Evolutionary conservation across 2,797 vertebrate species (phyloP).

Genomic region (Adrianichthys oophorus): DNA sequence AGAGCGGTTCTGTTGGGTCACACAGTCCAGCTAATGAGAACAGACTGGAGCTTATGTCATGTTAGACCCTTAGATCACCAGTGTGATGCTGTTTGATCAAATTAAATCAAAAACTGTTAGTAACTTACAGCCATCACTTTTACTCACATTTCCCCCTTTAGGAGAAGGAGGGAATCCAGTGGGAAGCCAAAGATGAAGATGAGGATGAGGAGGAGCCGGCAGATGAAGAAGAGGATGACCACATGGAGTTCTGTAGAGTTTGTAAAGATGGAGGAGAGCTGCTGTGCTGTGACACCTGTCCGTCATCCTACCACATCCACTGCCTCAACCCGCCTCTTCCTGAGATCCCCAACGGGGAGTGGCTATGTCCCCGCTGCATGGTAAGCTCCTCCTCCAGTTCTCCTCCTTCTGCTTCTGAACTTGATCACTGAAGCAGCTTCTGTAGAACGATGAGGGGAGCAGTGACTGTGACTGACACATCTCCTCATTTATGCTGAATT

Average conservation of each 20-base stretch:
- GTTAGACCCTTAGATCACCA: too few relatives aligned
- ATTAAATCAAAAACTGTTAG: background rate
- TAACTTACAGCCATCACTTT: background rate
- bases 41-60: too few relatives aligned
- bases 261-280: slow-evolving; percentile 98
- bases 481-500: too few relatives aligned
- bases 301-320: slow-evolving; percentile 98
- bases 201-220: slow-evolving; percentile 92
- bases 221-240: slow-evolving; percentile 95
- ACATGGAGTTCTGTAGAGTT: slow-evolving; percentile 98
- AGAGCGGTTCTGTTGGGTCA: too few relatives aligned
- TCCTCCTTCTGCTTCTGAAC: background rate
- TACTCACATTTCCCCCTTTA: slow-evolving; percentile 43
- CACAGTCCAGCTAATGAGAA: too few relatives aligned
- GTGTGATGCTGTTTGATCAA: background rate
- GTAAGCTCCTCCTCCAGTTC: slow-evolving; percentile 59
- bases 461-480: background rate
- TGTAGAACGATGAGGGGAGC: too few relatives aligned
- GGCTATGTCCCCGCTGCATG: slow-evolving; percentile 98
- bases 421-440: background rate
- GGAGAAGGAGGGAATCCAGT: slow-evolving; percentile 99
- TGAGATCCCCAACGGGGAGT: slow-evolving; percentile 98
- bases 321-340: slow-evolving; percentile 97
- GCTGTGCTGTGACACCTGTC: slow-evolving; percentile 95
- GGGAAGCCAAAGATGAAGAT: slow-evolving; percentile 97